Base-by-base conservation (phyloP, 2,797 vertebrate species). In the Mus minutoides region DNA sequence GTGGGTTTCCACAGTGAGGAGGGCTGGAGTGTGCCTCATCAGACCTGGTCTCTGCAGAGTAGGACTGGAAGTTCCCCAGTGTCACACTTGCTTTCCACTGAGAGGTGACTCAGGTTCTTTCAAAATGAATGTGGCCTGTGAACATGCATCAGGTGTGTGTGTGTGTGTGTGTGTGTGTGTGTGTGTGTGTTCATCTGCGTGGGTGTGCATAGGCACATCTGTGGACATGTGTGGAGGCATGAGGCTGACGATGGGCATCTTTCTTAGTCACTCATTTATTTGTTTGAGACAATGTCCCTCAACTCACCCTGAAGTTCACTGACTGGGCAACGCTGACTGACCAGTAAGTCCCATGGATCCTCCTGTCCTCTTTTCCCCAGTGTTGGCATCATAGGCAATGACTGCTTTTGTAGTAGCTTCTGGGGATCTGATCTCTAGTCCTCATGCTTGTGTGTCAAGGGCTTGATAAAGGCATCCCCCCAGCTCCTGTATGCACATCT, bases 1-100 rank as follows among this genome's bases (percentile, higher is more conserved):
- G 43, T 2, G 2, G 13, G 31, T 64, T 64, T 69, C 17, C 46
- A 5, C 34, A 34, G 43, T 54, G 29, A 34, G n/a, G 46, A 31
- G 26, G 5, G 80, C 37, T 4, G 6, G 14, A 6, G 40, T 0
- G 6, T 13, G 3, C 0, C 2, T 16, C 43, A 80, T 4, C 22
- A 37, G 62, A 6, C 7, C 31, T 13, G 5, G 1, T 4, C 43
- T 17, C 11, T 8, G 34, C 4, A 29, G 40, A 24, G 40, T 1
- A 6, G 29, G 40, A 1, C 22, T 54, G 26, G 43, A 9, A 56
- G n/a, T 84, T 64, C 52, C 9, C 19, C 22, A 43, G 26, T 21
- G 13, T 62, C 69, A 31, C 1, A 3, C 31, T 46, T 78, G 60
- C 49, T 19, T 75, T 24, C 37, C 64, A 54, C 17, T 24, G 37